Evolutionary conservation across 1,140 invertebrate genomes (phyloP).

Genomic region (Hylyphantes graminicola): DNA sequence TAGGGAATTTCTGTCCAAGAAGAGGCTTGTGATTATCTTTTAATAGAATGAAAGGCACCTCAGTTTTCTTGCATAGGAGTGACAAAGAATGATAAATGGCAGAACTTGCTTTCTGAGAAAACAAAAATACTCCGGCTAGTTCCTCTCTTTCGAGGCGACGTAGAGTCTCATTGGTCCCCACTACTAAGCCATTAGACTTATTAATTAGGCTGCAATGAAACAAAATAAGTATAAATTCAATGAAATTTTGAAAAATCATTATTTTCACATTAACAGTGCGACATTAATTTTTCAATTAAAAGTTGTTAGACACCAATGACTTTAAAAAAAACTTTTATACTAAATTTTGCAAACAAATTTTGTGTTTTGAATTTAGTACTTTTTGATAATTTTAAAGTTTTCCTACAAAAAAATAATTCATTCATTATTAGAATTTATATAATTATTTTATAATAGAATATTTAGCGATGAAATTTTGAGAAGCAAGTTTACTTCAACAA

Average conservation of each 20-base stretch:
- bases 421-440: background rate
- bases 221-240: background rate
- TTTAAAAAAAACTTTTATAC: background rate
- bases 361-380: no score
- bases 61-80: background rate
- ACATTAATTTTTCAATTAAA: background rate
- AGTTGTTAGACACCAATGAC: background rate
- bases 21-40: background rate
- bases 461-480: no score
- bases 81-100: background rate
- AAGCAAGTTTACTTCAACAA: no score
- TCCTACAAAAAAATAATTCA: no score
- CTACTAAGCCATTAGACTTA: conserved; percentile 12
- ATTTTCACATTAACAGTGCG: background rate
- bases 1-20: background rate
- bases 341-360: background rate
- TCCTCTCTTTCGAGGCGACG: conserved; percentile 9
- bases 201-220: background rate
- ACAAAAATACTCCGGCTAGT: conserved; percentile 18
- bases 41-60: background rate
- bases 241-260: background rate
- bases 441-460: no score
- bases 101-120: background rate
- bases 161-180: conserved; percentile 40
- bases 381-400: background rate